phyloP scores from a whole-genome alignment of 2,113 vertebrate species.

The Tachuris rubrigastra region DNA sequence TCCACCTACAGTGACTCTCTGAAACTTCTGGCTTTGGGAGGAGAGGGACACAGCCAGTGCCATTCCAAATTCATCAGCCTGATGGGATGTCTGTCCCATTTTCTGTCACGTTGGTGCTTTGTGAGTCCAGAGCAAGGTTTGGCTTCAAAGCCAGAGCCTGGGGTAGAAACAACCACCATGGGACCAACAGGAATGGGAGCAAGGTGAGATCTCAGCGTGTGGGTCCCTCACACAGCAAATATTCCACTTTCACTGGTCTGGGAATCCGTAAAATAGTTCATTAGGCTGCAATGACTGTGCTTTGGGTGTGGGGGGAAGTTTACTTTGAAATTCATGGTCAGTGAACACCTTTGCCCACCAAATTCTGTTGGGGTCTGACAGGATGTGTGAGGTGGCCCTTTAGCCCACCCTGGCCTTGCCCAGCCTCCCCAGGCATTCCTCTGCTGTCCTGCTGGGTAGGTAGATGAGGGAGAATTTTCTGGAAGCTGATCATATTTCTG shows the following conservation, averaged over 20 bases:
- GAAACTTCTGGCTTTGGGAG: rapidly evolving
- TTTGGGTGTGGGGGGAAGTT: background rate
- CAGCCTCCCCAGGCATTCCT: rapidly evolving
- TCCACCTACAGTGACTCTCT: rapidly evolving
- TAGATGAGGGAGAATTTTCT: background rate
- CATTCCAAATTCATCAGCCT: background rate
- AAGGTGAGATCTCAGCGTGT: background rate
- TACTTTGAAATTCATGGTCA: background rate
- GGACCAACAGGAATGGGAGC: background rate
- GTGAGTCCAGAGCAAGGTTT: background rate
- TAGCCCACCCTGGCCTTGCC: background rate
- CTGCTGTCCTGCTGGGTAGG: background rate
- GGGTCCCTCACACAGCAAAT: background rate
- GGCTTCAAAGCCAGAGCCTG: background rate
- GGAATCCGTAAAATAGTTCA: background rate
- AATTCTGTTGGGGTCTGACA: background rate
- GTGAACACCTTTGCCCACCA: background rate
- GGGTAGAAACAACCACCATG: background rate
- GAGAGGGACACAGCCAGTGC: background rate
- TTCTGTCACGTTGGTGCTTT: background rate
- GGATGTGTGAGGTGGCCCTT: background rate
- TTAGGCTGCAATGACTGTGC: background rate
- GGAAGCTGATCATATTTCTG: background rate
- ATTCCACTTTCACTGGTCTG: background rate
- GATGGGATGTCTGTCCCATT: background rate